phyloP scores from a whole-genome alignment of 2,797 vertebrate genomes.

The Rhadinocentrus ornatus region DNA sequence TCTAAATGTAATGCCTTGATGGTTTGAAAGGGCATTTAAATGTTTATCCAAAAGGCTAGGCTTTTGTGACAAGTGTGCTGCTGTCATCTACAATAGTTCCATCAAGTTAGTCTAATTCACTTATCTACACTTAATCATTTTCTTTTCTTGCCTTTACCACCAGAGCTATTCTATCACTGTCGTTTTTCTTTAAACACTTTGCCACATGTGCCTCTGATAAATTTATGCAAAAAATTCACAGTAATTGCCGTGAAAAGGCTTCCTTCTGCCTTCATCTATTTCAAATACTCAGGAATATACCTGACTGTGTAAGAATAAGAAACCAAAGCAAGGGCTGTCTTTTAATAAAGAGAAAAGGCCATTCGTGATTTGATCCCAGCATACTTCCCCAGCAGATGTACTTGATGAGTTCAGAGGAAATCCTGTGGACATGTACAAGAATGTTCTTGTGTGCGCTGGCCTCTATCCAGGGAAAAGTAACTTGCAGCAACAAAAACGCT shows the following conservation, averaged over 20 bases:
- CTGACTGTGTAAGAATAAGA: slow-evolving; percentile 12
- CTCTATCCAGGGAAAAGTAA: slow-evolving; percentile 45
- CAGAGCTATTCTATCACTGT: slow-evolving; percentile 34
- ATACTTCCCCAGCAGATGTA: slow-evolving; percentile 35
- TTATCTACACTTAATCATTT: slow-evolving; percentile 37
- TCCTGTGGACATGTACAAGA: slow-evolving; percentile 49
- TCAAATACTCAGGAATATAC: slow-evolving; percentile 23
- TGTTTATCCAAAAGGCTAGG: neutral
- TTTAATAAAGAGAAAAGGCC: slow-evolving; percentile 4
- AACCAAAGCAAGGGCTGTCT: slow-evolving; percentile 5
- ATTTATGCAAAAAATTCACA: slow-evolving; percentile 25
- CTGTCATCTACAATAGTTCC: slow-evolving; percentile 51
- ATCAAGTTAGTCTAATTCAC: slow-evolving; percentile 44
- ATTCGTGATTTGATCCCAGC: slow-evolving; percentile 43
- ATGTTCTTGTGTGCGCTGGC: slow-evolving; percentile 47
- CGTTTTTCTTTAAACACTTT: slow-evolving; percentile 50
- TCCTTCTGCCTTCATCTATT: slow-evolving; percentile 20
- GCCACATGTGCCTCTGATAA: slow-evolving; percentile 33
- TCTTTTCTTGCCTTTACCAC: slow-evolving; percentile 25
- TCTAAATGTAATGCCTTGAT: slow-evolving; percentile 57
- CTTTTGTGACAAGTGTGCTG: slow-evolving; percentile 23
- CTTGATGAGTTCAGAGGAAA: slow-evolving; percentile 65
- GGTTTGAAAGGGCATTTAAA: slow-evolving; percentile 39
- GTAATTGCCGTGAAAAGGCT: slow-evolving; percentile 36
- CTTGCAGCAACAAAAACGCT: slow-evolving; percentile 58